Percentiles rank a stretch among this genome's conserved stretches.
Evolutionary conservation across 2,113 vertebrate genomes (phyloP).

Genomic region (Clarias gariepinus): DNA sequence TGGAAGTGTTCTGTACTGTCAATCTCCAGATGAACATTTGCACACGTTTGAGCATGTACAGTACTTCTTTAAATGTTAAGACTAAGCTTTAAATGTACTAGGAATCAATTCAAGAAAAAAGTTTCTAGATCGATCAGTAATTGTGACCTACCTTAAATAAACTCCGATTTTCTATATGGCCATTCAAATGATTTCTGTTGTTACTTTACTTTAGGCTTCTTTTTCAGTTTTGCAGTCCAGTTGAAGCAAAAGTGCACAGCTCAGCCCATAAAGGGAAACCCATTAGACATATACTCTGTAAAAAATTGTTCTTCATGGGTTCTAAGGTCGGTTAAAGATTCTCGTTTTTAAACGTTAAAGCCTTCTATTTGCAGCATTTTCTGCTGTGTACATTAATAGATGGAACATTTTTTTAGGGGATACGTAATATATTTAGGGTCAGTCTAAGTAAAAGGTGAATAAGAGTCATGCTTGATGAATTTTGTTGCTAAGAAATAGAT

Average conservation of each 20-base stretch:
- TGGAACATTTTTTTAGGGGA: not conserved
- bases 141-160: not conserved
- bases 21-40: not conserved
- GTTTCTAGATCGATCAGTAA: not conserved
- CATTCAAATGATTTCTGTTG: not conserved
- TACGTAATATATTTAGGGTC: not conserved
- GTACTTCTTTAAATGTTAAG: not conserved
- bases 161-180: not conserved
- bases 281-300: not conserved
- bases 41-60: not conserved
- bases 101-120: not conserved
- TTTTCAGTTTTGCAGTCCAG: not conserved
- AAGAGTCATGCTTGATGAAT: not conserved
- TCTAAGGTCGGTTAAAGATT: not conserved
- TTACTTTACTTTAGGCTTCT: not conserved
- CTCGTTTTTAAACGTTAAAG: not conserved
- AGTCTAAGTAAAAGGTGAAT: not conserved
- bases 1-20: not conserved
- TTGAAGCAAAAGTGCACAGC: not conserved
- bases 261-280: not conserved
- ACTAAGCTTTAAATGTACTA: not conserved
- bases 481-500: not conserved
- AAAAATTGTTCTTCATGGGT: not conserved
- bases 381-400: not conserved
- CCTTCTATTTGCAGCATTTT: not conserved